Conservation (phyloP, 53 echinoderm and acorn worm species). For the Astropecten irregularis region DNA sequence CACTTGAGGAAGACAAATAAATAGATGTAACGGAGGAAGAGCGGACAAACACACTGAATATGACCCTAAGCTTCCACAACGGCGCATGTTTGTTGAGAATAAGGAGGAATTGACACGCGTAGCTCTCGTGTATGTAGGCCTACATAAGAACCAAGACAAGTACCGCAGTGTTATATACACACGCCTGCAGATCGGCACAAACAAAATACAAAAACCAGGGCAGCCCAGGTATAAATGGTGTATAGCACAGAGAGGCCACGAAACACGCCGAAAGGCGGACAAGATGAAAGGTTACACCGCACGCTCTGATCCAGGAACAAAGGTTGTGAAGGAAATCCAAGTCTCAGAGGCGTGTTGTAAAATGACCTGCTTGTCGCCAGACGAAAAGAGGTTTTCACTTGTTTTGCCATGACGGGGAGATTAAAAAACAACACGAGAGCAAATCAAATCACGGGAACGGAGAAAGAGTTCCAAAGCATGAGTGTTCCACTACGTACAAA, state of each 20-base stretch:
- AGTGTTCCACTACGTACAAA: background rate
- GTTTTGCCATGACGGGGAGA: too few relatives aligned
- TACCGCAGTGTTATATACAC: too few relatives aligned
- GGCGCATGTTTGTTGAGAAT: background rate
- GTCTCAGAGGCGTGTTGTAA: too few relatives aligned
- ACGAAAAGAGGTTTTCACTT: too few relatives aligned
- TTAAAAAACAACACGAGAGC: too few relatives aligned
- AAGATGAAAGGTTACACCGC: background rate
- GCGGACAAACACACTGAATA: conserved; percentile 6
- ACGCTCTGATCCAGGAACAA: background rate
- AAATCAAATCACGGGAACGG: too few relatives aligned
- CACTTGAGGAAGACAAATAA: conserved; percentile 9
- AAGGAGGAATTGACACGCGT: conserved; percentile 10
- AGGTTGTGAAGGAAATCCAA: background rate
- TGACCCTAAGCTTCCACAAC: background rate
- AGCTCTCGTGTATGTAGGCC: too few relatives aligned
- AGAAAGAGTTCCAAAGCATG: background rate
- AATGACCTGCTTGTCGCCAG: too few relatives aligned
- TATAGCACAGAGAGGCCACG: background rate
- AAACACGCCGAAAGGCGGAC: background rate
- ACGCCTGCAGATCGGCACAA: too few relatives aligned
- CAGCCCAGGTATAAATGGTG: background rate
- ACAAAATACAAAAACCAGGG: conserved; percentile 21
- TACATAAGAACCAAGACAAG: too few relatives aligned
- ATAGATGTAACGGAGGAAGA: conserved; percentile 5